Evolutionary conservation across 2,113 vertebrate species (phyloP), one percentile per base, ranked within the genome.

Genomic region (Clarias magur): DNA sequence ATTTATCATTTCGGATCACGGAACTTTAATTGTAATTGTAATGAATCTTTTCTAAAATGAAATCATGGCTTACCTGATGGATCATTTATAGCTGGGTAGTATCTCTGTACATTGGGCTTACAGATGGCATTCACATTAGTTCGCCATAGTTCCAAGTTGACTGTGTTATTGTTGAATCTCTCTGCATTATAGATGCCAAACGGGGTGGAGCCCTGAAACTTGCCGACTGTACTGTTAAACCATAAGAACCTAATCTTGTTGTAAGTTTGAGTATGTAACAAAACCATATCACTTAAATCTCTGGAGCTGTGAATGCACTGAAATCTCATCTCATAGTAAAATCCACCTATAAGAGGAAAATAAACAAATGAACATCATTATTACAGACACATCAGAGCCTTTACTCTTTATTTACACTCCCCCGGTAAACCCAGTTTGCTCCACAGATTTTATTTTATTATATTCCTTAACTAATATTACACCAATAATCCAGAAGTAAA

Each of bases 171-270:
- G 57, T 88, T 88, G n/a, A 21, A 82, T 0, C 0, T 0, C 19
- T 76, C 48, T 16, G 87, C 87, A 15, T 75, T 34, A 4, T 9
- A 15, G 7, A 85, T 59, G n/a, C 88, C 88, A 1, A 2, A 23
- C 23, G 67, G 59, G 17, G n/a, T 88, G 68, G 59, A 88, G 2
- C 88, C 88, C 80, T 38, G 59, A 63, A 63, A 82, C 59, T 63
- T 34, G 4, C 80, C 80, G 38, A 88, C 25, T 17, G 73, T 84
- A 53, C 86, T 88, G 82, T 88, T 78, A 34, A 85, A 88, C 63
- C 42, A 30, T 23, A 63, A 8, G 17, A 19, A 75, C 23, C 48
- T 15, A 30, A 75, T 25, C 87, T 83, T 91, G 54, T 63, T 92
- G 75, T 82, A 56, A 34, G 34, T 34, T 34, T 34, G 34, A 34